Evolutionary conservation across 2,888 invertebrate genomes (phyloP).

Genomic region (Xylocampa areola): DNA sequence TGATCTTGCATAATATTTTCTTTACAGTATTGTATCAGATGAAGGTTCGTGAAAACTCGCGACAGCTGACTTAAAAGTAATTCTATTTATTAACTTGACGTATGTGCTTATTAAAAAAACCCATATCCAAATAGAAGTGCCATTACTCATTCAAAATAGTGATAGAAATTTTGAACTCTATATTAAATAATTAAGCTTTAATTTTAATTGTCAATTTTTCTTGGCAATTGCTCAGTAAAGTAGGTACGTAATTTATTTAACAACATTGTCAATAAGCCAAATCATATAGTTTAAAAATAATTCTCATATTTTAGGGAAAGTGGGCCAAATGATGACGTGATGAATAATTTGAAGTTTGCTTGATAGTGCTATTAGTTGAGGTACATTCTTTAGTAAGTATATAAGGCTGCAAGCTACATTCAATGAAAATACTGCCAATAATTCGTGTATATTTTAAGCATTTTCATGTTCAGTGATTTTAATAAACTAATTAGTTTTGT

Average conservation of each 20-base stretch:
- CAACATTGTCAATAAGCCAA: slow-evolving; percentile 30
- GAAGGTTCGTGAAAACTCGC: neutral
- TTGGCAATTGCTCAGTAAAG: slow-evolving; percentile 16
- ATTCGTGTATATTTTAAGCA: no score
- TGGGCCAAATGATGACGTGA: slow-evolving; percentile 4
- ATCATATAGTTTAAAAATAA: slow-evolving; percentile 11
- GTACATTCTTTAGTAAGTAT: no score
- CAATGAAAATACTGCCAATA: no score
- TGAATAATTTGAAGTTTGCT: neutral
- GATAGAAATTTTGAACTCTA: slow-evolving; percentile 4
- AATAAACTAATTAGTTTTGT: no score
- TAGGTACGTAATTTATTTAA: slow-evolving; percentile 16
- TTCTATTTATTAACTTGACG: neutral
- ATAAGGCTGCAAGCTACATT: no score
- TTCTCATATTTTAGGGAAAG: slow-evolving; percentile 12
- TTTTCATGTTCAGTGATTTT: no score
- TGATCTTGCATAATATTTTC: no score
- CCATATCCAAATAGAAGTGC: slow-evolving; percentile 2
- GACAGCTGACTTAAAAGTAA: no score
- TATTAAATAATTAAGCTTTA: neutral
- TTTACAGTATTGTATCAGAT: no score
- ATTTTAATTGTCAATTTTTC: slow-evolving; percentile 8
- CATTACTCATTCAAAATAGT: slow-evolving; percentile 2
- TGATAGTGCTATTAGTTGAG: no score
- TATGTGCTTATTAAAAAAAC: neutral